Percentiles rank a stretch among this genome's conserved stretches.
These are phyloP conservation scores for Squalus acanthias DNA, from an alignment of 2,797 vertebrate genomes.

Conservation along the genomic window DNA sequence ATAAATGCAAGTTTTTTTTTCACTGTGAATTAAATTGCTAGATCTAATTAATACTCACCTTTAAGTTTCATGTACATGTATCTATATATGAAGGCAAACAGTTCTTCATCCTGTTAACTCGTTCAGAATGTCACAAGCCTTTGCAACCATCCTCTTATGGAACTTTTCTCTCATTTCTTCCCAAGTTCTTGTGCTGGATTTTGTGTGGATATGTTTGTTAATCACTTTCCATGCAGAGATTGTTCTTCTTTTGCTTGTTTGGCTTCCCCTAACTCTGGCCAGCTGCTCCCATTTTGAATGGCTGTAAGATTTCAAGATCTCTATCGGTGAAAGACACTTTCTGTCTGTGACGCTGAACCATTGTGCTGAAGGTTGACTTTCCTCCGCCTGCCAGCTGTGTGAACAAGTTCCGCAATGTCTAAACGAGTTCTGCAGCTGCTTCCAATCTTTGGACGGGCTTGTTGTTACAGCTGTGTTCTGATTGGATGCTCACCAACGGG, in stretches of 20 bases:
- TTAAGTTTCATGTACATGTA: background rate
- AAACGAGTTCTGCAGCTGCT: background rate
- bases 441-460: background rate
- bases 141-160: background rate
- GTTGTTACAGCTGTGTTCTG: background rate
- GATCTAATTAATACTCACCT: background rate
- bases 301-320: background rate
- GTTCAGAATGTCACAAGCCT: background rate
- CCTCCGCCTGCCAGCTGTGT: background rate
- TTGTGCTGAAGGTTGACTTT: background rate
- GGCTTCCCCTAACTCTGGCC: background rate
- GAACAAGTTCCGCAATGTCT: background rate
- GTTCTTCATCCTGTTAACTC: background rate
- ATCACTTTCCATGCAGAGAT: background rate
- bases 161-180: background rate
- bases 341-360: background rate
- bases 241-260: background rate
- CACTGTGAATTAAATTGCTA: background rate
- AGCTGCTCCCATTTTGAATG: background rate
- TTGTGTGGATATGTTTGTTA: background rate
- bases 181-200: background rate
- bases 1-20: background rate
- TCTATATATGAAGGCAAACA: background rate
- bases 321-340: background rate
- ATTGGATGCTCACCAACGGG: background rate